Base-by-base conservation (phyloP, 1,140 invertebrate species). In the Tetragonula clypearis region DNA sequence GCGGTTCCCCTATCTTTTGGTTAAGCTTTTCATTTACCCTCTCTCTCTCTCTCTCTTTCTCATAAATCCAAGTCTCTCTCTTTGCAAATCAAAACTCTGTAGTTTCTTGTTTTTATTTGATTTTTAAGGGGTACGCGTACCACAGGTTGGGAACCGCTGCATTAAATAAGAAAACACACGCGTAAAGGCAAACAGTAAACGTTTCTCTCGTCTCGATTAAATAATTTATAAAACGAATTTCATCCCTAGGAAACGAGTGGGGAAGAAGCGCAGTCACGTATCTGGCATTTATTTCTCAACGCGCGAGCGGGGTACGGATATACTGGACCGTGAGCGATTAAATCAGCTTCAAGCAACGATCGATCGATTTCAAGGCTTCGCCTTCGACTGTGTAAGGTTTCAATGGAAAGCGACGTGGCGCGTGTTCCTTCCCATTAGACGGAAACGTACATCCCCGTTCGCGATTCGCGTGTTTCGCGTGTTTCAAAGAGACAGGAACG, bases 311-410 rank as follows among this genome's bases (percentile, higher is more conserved):
- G 41, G 41, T 0, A 41, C 4, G 41, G 41, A 49, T 82, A 30
- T 73, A 78, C 72, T 68, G 84, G 88, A 92, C 84, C 89, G 84
- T 84, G 83, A 84, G 75, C 85, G 89, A 93, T 94, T 94, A 93
- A 92, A 93, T 93, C 92, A 93, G 90, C 93, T 92, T 90, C 92
- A 93, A 90, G 90, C 91, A 92, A 85, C 88, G 93, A 93, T 94
- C 92, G 90, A 93, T 94, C 60, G 23, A 92, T 93, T 93, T 92
- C 93, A 93, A 93, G 93, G 92, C 92, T 92, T 84, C 30, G 26
- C 1, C 41, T 49, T 49, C 26, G 2, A 0, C 3, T 30, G 2
- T 30, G 17, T 66, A 30, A 66, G 65, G 26, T 66, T 66, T 66
- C 26, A 15, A 66, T 66, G 11, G 17, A 4, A 35, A 8, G 19